These are phyloP conservation scores for Hemaris fuciformis DNA, from an alignment of 2,888 invertebrate genomes.

Conservation along the genomic window DNA sequence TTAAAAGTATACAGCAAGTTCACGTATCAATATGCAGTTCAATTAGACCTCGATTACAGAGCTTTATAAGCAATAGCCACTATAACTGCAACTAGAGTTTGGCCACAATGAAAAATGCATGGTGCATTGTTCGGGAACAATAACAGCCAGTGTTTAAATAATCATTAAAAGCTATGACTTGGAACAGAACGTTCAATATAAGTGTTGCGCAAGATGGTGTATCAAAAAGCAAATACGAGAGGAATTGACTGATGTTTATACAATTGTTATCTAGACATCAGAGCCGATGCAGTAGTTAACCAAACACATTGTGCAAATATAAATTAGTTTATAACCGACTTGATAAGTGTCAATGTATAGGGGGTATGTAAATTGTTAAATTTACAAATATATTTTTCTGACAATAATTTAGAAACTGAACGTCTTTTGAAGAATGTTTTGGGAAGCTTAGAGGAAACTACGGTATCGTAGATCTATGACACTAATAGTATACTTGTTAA, in stretches of 20 bases:
- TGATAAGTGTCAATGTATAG: conserved; percentile 21
- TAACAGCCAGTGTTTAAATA: neutral
- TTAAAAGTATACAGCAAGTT: no score
- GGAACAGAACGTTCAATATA: conserved; percentile 10
- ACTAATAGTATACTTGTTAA: no score
- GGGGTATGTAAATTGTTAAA: conserved; percentile 26
- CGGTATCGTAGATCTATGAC: no score
- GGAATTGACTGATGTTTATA: conserved; percentile 41
- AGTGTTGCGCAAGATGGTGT: conserved; percentile 26
- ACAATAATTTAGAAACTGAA: no score
- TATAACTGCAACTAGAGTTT: neutral
- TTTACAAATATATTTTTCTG: no score
- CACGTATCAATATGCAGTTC: no score
- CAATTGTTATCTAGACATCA: conserved; percentile 46
- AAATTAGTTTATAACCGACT: conserved; percentile 36
- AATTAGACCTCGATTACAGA: neutral
- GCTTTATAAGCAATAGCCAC: neutral
- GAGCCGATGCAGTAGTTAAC: conserved; percentile 43
- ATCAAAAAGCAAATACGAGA: conserved; percentile 40
- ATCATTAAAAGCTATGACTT: neutral
- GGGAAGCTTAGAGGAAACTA: no score
- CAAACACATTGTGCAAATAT: conserved; percentile 49
- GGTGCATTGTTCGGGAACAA: neutral
- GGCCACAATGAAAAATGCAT: neutral
- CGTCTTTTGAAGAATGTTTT: no score